Evolutionary conservation across 2,113 vertebrate species (phyloP).

Genomic region (Myrmecobius fasciatus): DNA sequence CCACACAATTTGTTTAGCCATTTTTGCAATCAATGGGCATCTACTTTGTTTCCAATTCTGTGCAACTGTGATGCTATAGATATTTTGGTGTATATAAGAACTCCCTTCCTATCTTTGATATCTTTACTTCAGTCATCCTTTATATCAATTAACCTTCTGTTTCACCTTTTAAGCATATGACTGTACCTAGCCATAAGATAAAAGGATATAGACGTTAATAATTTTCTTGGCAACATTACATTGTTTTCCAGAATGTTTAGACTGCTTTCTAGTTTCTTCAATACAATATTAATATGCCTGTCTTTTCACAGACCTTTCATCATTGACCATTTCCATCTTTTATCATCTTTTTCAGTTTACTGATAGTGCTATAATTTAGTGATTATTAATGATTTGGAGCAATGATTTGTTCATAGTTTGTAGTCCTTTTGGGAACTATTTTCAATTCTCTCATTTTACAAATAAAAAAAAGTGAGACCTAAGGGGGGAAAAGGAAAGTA

Average conservation of each 20-base stretch:
- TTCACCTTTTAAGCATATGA: background rate
- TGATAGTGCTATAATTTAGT: background rate
- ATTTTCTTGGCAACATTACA: background rate
- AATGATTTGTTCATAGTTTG: background rate
- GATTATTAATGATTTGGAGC: background rate
- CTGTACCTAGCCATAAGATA: background rate
- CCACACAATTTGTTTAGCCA: background rate
- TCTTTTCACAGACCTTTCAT: background rate
- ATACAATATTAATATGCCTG: background rate
- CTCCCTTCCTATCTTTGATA: background rate
- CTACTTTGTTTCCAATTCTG: background rate
- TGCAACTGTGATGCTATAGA: background rate
- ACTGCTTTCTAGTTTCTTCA: background rate
- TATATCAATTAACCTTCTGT: background rate
- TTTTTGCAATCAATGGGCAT: background rate
- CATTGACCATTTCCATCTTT: background rate
- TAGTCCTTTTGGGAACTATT: background rate
- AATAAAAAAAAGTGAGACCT: background rate
- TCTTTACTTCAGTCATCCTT: background rate
- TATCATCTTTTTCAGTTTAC: background rate
- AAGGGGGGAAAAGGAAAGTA: background rate
- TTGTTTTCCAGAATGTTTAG: background rate
- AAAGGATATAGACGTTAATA: background rate
- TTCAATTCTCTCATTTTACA: background rate
- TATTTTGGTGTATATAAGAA: background rate